Base-by-base conservation (phyloP, 2,797 vertebrate genomes). In the Rhinogobio ventralis region DNA sequence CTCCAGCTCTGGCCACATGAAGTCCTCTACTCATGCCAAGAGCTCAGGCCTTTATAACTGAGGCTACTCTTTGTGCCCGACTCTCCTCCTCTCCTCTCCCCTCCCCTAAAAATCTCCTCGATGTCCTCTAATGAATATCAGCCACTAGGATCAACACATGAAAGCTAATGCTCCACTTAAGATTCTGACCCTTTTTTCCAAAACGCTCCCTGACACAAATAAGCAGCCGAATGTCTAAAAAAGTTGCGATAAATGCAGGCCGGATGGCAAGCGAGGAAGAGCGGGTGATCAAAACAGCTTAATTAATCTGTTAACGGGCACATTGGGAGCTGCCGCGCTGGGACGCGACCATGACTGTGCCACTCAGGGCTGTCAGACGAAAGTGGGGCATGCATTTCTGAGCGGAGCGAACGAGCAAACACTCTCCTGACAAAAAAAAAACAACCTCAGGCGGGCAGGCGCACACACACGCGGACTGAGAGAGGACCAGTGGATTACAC, bases 151-250 rank as follows among this genome's bases (percentile, higher is more conserved):
- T 85, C 60, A 81, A 82, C 74, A 85, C 86, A 89, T 86, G 83
- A 89, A 90, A 90, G 85, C 64, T 77, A 71, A 79, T 87, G 89
- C 78, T 87, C 88, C 75, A 87, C 86, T 89, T 89, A 82, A 57
- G 72, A 86, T 60, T 42, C 39, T 69, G 83, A 62, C 71, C 62
- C 62, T 79, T 85, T 86, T 79, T 67, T 55, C 69, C 51, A n/a
- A 73, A 83, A 68, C 25, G 60, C 73, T 85, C 79, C 79, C 67
- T 81, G 82, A 66, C 77, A 83, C 80, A 20, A 82, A 88, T 86
- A 86, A 86, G 71, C 71, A 30, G 53, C n/a, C 49, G 57, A 66
- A 86, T 66, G 66, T 88, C 46, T 82, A 39, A 79, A 77, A 80
- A 74, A 62, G 45, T 42, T 76, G 71, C 1, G 15, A 82, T 71